Evolutionary conservation across 2,888 invertebrate species (phyloP).

Genomic region (Buathra laborator): DNA sequence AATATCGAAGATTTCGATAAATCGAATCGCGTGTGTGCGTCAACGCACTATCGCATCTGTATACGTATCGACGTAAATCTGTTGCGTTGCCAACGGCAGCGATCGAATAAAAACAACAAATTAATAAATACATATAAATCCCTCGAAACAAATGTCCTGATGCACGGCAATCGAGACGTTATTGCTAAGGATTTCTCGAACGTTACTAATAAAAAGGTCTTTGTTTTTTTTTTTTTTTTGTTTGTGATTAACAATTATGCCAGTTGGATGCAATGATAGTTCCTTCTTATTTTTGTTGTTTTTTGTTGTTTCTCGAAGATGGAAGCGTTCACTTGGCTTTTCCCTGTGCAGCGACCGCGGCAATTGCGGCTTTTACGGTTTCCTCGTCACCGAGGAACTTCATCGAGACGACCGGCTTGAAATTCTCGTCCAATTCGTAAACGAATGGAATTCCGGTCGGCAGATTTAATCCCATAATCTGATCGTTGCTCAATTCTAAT

Average conservation of each 20-base stretch:
- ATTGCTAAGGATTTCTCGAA: conserved; percentile 30
- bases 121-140: conserved; percentile 31
- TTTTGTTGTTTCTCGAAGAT: conserved; percentile 3
- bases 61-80: conserved; percentile 17
- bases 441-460: conserved; percentile 89
- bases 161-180: conserved; percentile 19
- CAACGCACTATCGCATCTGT: conserved; percentile 3
- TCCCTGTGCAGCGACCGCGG: conserved; percentile 88
- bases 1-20: background rate
- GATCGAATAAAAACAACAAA: conserved; percentile 13
- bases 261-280: conserved; percentile 24
- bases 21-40: conserved; percentile 31
- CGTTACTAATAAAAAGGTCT: conserved; percentile 32
- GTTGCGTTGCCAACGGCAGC: conserved; percentile 27
- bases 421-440: conserved; percentile 87
- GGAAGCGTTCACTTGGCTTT: conserved; percentile 86
- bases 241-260: conserved; percentile 23
- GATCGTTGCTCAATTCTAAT: conserved; percentile 86
- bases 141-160: background rate
- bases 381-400: conserved; percentile 88
- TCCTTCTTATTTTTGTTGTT: conserved; percentile 8
- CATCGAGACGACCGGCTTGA: conserved; percentile 88
- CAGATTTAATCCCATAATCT: conserved; percentile 88
- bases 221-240: background rate
- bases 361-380: conserved; percentile 88